Conservation (phyloP, 2,888 invertebrate species). For the Meiosimyza decipiens region DNA sequence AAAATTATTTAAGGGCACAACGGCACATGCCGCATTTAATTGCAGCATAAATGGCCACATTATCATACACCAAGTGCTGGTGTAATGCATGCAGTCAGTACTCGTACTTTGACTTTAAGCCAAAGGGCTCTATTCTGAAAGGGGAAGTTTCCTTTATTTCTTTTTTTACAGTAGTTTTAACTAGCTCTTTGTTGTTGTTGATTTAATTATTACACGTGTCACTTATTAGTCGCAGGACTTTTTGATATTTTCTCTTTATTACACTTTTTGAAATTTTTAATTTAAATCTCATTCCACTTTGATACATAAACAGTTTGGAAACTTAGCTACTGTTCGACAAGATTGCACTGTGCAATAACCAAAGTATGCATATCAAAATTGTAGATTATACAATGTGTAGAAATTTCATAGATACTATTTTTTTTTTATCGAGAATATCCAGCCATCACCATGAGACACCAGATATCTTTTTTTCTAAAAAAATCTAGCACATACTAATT, state of each 20-base stretch:
- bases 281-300: not conserved
- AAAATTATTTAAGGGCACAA: not conserved
- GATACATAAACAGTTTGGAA: too few relatives aligned
- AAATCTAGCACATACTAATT: too few relatives aligned
- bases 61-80: not conserved
- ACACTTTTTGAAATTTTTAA: not conserved
- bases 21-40: slow-evolving; percentile 4
- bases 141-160: not conserved
- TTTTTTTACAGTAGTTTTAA: not conserved
- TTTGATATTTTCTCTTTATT: slow-evolving; percentile 45
- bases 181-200: slow-evolving; percentile 7
- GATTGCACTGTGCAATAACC: too few relatives aligned
- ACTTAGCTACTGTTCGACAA: too few relatives aligned
- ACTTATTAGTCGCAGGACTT: slow-evolving; percentile 57
- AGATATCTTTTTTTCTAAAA: too few relatives aligned
- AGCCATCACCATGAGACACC: too few relatives aligned
- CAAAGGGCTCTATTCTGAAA: too few relatives aligned
- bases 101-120: too few relatives aligned
- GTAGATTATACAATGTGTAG: too few relatives aligned
- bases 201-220: slow-evolving; percentile 57
- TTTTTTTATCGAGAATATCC: too few relatives aligned
- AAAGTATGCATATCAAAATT: too few relatives aligned
- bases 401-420: too few relatives aligned
- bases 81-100: not conserved
- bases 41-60: not conserved